Evolutionary conservation across 1,140 invertebrate species (phyloP).

Genomic region (Brachionus asplanchnoidis): DNA sequence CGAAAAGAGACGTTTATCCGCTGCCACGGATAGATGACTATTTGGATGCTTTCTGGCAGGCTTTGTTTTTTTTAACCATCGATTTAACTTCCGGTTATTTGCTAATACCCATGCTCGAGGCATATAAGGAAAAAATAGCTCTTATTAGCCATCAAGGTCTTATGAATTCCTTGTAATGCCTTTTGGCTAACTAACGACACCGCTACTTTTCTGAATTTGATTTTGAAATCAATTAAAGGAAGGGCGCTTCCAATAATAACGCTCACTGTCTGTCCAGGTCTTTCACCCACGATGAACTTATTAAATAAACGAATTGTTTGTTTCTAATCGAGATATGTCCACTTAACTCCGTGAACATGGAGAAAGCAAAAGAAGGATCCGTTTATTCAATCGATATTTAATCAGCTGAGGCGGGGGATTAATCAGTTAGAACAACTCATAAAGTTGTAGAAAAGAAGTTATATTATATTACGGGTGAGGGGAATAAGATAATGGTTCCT

Average conservation of each 20-base stretch:
- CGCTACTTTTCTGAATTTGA: conserved; percentile 43
- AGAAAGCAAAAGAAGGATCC: neutral
- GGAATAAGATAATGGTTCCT: neutral
- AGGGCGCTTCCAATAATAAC: neutral
- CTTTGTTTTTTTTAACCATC: neutral
- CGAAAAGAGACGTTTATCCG: conserved; percentile 19
- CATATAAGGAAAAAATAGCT: neutral
- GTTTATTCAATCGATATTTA: too few species aligned
- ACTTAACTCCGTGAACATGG: neutral
- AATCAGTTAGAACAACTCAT: neutral
- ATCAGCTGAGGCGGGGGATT: neutral
- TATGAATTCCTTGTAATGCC: conserved; percentile 26
- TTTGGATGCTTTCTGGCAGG: neutral
- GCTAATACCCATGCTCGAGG: neutral
- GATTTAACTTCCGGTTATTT: conserved; percentile 13
- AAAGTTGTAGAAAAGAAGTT: neutral
- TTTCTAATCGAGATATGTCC: neutral
- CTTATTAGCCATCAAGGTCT: neutral
- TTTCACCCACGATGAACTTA: neutral
- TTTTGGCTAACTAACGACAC: conserved; percentile 15
- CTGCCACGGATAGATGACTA: conserved; percentile 8
- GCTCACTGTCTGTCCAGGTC: neutral
- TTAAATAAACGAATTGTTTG: neutral
- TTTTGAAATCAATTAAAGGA: conserved; percentile 46
- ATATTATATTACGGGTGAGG: neutral